A percentile compares a stretch with the other conserved stretches of the same genome.
Evolutionary conservation across 2,797 vertebrate species (phyloP).

Genomic region (Rhinogobio ventralis): DNA sequence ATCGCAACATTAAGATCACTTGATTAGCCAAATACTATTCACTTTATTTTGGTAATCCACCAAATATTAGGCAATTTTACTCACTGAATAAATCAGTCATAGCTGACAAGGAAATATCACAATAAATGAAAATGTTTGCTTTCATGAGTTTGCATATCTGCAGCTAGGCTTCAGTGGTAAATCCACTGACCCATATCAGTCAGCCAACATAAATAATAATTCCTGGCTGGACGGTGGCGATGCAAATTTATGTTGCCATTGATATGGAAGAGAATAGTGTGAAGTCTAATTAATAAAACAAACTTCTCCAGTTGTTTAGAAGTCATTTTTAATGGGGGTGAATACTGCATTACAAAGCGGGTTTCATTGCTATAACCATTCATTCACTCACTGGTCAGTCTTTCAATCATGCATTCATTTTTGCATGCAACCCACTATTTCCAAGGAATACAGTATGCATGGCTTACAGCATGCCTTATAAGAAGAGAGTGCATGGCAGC

Average conservation of each 20-base stretch:
- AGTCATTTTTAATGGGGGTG: slow-evolving; percentile 72
- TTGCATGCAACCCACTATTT: slow-evolving; percentile 49
- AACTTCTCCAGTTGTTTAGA: not conserved
- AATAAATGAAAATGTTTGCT: not conserved
- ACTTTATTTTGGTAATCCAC: no score
- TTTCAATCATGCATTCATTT: slow-evolving; percentile 70
- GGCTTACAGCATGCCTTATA: slow-evolving; percentile 51
- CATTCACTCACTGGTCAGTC: slow-evolving; percentile 63
- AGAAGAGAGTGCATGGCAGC: slow-evolving; percentile 14
- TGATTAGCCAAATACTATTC: no score
- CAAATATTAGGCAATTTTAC: no score
- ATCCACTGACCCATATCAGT: not conserved
- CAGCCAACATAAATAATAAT: not conserved
- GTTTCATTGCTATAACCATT: slow-evolving; percentile 33
- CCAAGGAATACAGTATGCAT: slow-evolving; percentile 30
- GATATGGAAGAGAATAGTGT: not conserved
- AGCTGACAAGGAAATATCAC: not conserved
- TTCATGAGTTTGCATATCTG: not conserved
- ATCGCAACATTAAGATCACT: no score
- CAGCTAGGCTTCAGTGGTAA: not conserved
- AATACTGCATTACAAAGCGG: slow-evolving; percentile 58
- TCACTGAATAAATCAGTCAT: no score
- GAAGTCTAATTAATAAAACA: slow-evolving; percentile 14
- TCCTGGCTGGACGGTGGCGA: not conserved
- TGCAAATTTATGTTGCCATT: not conserved